Percentiles rank a stretch among this genome's conserved stretches.
Evolutionary conservation across 2,113 vertebrate species (phyloP).

Genomic region (Pseudorhombus dupliciocellatus): DNA sequence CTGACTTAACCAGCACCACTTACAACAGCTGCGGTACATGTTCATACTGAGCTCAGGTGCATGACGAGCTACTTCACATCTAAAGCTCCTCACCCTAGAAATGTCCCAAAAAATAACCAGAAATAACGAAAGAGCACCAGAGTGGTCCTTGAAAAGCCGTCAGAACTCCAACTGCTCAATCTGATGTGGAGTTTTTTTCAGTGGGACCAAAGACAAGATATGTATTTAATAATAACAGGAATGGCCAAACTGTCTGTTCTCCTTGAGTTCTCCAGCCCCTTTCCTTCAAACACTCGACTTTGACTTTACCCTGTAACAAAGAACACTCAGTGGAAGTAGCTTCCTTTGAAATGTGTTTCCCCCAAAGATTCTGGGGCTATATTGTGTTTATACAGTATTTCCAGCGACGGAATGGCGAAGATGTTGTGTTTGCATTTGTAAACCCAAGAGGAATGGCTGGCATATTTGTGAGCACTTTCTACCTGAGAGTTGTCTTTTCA

Average conservation of each 20-base stretch:
- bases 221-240: conserved; percentile 22
- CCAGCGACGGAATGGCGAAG: background rate
- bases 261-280: background rate
- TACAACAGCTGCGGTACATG: conserved; percentile 42
- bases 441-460: conserved; percentile 18
- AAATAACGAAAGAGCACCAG: conserved; percentile 36
- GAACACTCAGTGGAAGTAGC: background rate
- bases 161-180: conserved; percentile 37
- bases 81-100: conserved; percentile 19
- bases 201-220: conserved; percentile 22
- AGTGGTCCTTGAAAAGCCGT: conserved; percentile 43
- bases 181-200: conserved; percentile 36
- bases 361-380: conserved; percentile 2
- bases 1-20: conserved; percentile 47
- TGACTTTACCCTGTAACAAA: conserved; percentile 6
- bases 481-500: conserved; percentile 40
- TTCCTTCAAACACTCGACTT: conserved; percentile 8
- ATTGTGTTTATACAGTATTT: conserved; percentile 23
- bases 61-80: conserved; percentile 33
- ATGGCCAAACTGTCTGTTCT: conserved; percentile 16
- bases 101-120: conserved; percentile 44
- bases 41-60: conserved; percentile 44
- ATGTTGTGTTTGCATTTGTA: conserved; percentile 29
- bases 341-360: background rate
- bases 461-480: conserved; percentile 28